Conservation (phyloP, 2,113 vertebrate genomes). For the Thymallus thymallus region DNA sequence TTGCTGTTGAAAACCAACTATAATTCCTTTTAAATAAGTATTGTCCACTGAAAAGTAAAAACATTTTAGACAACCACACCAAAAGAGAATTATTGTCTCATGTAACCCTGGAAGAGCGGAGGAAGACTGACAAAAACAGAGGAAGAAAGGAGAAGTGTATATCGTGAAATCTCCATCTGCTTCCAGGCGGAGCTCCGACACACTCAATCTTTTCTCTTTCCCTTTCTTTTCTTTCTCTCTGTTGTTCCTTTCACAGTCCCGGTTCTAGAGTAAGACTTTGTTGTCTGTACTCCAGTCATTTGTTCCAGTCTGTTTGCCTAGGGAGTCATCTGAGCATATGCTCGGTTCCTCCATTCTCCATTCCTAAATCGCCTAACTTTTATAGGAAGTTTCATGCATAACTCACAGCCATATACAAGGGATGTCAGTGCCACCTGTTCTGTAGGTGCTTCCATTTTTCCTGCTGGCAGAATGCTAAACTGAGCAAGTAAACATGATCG, state of each 20-base stretch:
- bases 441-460: no score
- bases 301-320: background rate
- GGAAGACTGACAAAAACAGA: background rate
- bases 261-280: background rate
- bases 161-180: conserved; percentile 67
- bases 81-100: background rate
- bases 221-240: conserved; percentile 4
- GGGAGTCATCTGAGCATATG: no score
- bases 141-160: conserved; percentile 42
- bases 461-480: conserved; percentile 2
- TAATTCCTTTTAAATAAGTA: no score
- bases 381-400: no score
- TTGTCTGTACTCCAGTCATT: background rate
- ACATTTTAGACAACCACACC: no score
- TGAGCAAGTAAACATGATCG: background rate
- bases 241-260: conserved; percentile 26
- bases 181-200: conserved; percentile 63
- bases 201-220: conserved; percentile 57
- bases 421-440: no score
- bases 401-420: no score
- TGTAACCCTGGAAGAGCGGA: background rate
- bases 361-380: no score
- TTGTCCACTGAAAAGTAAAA: no score
- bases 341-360: no score
- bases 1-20: no score